phyloP scores from a whole-genome alignment of 2,113 vertebrate genomes.

The Catagonus wagneri region DNA sequence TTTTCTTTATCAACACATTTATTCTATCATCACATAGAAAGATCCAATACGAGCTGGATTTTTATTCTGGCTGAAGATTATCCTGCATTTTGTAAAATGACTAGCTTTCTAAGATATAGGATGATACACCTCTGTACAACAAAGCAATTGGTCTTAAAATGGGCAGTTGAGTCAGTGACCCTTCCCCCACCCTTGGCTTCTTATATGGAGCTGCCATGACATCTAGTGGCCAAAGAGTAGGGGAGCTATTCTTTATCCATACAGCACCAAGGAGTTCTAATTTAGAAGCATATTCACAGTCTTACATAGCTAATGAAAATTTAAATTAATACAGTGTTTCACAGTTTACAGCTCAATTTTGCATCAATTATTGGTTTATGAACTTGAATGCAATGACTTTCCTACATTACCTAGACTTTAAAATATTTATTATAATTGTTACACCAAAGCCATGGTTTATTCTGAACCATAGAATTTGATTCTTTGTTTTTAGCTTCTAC shows the following conservation, averaged over 20 bases:
- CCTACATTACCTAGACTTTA: neutral
- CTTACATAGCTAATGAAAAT: neutral
- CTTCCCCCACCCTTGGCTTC: neutral
- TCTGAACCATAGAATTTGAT: neutral
- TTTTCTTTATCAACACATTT: conserved; percentile 9
- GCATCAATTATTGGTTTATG: neutral
- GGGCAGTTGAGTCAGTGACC: neutral
- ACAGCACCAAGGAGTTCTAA: neutral
- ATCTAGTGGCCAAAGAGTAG: conserved; percentile 69
- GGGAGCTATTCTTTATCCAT: neutral
- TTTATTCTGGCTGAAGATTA: neutral
- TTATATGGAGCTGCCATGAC: conserved; percentile 57
- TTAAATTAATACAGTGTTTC: neutral
- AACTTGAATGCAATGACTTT: neutral
- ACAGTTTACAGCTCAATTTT: neutral
- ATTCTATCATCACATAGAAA: neutral
- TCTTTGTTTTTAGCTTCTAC: neutral
- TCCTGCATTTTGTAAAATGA: neutral
- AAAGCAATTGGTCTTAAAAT: neutral
- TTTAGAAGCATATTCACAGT: neutral
- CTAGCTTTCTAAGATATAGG: neutral
- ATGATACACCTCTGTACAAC: neutral
- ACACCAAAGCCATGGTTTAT: neutral
- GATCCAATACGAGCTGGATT: neutral
- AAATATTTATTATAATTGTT: neutral